Conservation (phyloP, 1,140 invertebrate species). For the Telenomus remus region DNA sequence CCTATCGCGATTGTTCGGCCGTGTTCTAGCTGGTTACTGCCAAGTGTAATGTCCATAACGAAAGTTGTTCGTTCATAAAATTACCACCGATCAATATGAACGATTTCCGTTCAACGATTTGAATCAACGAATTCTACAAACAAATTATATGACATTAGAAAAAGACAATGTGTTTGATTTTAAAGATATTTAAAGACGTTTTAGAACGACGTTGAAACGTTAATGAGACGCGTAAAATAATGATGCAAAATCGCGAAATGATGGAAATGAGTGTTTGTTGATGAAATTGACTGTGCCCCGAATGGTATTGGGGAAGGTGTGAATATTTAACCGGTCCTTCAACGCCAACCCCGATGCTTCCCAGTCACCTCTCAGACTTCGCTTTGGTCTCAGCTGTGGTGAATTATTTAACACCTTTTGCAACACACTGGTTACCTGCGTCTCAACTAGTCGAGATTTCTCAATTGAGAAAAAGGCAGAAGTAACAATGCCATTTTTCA, state of each 20-base stretch:
- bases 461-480: conserved; percentile 48
- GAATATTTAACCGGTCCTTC: conserved; percentile 75
- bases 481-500: conserved; percentile 26
- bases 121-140: too few relatives aligned
- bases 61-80: conserved; percentile 28
- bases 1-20: conserved; percentile 60
- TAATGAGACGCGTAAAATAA: conserved; percentile 23
- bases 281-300: conserved; percentile 57
- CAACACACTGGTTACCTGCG: conserved; percentile 67
- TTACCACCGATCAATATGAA: conserved; percentile 35
- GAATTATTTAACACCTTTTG: conserved; percentile 74
- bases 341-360: conserved; percentile 64
- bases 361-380: conserved; percentile 64
- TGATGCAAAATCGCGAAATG: conserved; percentile 36
- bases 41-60: conserved; percentile 31
- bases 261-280: conserved; percentile 46
- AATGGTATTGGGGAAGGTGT: conserved; percentile 69
- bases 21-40: conserved; percentile 40
- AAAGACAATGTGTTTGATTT: too few relatives aligned
- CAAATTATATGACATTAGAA: neutral
- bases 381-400: conserved; percentile 69
- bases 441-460: conserved; percentile 52
- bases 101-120: too few relatives aligned
- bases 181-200: too few relatives aligned
- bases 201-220: neutral